Evolutionary conservation across 2,797 vertebrate genomes (phyloP), one percentile per base, ranked within the genome.

Genomic region (Coreius guichenoti): DNA sequence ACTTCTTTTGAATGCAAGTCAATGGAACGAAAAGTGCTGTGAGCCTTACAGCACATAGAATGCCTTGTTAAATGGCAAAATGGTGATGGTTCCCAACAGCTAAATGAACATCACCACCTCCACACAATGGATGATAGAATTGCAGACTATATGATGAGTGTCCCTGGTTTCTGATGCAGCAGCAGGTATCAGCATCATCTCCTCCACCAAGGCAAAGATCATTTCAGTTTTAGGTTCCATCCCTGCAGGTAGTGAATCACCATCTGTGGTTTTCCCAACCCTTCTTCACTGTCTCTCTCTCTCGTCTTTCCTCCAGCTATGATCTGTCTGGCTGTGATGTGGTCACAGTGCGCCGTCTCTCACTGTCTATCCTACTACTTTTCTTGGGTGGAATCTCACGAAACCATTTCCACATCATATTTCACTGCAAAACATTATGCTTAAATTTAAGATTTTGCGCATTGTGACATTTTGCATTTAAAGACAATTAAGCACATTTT

Each of bases 221-320:
- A 43, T 83, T 85, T 83, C 26, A 63, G 72, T 61, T 74, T 80
- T 49, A 67, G 54, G 80, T 82, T 87, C 31, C 65, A 65, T 49
- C 72, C 82, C 83, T 79, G 51, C 73, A 81, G 83, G 43, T 65
- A 68, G 31, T 23, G n/a, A 29, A 16, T 61, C 68, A 73, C 80
- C 87, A 86, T 88, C 80, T 86, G 87, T 80, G 75, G 61, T 82
- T 80, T 86, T 51, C 58, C 47, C 63, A 58, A 36, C 31, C 36
- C 75, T 36, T 54, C 45, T 51, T 49, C 26, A 36, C 26, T 43
- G 43, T 80, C 36, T 73, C 23, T 80, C 77, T 63, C 56, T 61
- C 58, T 63, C 19, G 21, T 43, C 56, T 58, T 1, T 82, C 69
- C 70, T 82, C 54, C 43, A 43, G 81, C 56, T 61, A 31, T 63